Conservation (phyloP, 1,140 invertebrate genomes). For the Macrobrachium rosenbergii region DNA sequence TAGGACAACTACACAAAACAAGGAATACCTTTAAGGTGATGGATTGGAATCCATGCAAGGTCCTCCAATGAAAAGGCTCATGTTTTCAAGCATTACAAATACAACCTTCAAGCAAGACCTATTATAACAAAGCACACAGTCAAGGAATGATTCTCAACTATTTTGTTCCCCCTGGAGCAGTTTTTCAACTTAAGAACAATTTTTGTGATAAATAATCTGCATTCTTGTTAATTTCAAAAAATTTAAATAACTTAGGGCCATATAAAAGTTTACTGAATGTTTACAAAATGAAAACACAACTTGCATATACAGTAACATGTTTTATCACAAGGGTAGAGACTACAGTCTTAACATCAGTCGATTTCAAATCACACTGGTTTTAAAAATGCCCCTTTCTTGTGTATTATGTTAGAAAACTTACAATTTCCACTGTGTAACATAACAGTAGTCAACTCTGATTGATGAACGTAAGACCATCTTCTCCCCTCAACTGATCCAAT, state of each 20-base stretch:
- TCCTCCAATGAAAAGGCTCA: background rate
- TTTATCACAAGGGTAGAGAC: background rate
- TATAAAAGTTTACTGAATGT: too few relatives aligned
- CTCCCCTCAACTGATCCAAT: background rate
- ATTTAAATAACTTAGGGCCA: too few relatives aligned
- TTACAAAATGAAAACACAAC: too few relatives aligned
- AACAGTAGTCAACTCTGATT: background rate
- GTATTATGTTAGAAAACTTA: too few relatives aligned
- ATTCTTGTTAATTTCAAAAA: background rate
- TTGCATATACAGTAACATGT: too few relatives aligned
- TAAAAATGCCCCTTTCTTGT: background rate
- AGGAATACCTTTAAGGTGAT: slow-evolving; percentile 3
- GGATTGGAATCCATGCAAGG: background rate
- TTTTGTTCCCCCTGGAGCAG: slow-evolving; percentile 54
- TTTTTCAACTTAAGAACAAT: background rate
- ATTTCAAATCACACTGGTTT: too few relatives aligned
- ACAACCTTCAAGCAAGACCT: slow-evolving; percentile 54
- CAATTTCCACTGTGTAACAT: background rate
- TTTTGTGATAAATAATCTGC: background rate
- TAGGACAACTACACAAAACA: too few relatives aligned
- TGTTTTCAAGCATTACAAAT: slow-evolving; percentile 25
- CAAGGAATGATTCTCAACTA: slow-evolving; percentile 58
- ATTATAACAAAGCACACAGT: slow-evolving; percentile 48
- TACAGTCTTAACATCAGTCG: too few relatives aligned
- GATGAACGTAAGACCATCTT: background rate